Conservation (phyloP, 2,797 vertebrate genomes). For the Xiphorhynchus erythropygius region DNA sequence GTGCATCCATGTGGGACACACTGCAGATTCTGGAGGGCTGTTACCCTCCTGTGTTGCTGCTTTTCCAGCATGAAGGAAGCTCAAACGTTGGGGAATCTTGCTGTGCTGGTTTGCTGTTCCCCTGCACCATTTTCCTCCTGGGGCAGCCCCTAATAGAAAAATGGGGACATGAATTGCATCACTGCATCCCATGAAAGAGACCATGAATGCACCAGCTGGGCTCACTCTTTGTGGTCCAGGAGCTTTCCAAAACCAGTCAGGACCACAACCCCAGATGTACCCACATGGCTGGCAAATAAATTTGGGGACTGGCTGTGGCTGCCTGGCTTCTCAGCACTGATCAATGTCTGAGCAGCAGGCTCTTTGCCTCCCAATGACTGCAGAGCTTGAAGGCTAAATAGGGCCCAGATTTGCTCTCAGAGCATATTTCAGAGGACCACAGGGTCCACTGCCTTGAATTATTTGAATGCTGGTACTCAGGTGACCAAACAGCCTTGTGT, state of each 20-base stretch:
- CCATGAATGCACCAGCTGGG: background rate
- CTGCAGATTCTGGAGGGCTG: background rate
- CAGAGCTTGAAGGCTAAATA: background rate
- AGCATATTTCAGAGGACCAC: background rate
- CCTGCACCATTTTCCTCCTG: background rate
- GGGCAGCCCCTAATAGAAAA: background rate
- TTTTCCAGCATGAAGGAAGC: background rate
- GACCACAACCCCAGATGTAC: background rate
- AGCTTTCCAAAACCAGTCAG: background rate
- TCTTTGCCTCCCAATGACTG: background rate
- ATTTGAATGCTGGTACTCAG: background rate
- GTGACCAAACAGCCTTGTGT: background rate
- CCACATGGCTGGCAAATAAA: background rate
- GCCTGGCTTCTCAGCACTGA: background rate
- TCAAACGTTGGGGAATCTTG: background rate
- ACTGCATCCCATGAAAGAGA: background rate
- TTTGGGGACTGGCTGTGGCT: background rate
- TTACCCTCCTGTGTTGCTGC: background rate
- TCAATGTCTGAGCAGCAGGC: background rate
- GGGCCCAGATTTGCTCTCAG: background rate
- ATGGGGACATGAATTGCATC: background rate
- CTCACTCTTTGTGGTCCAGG: background rate
- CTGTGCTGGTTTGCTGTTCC: background rate
- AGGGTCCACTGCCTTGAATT: no score
- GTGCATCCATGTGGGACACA: background rate